Conservation (phyloP, 2,113 vertebrate genomes). For the Gracilinanus agilis region DNA sequence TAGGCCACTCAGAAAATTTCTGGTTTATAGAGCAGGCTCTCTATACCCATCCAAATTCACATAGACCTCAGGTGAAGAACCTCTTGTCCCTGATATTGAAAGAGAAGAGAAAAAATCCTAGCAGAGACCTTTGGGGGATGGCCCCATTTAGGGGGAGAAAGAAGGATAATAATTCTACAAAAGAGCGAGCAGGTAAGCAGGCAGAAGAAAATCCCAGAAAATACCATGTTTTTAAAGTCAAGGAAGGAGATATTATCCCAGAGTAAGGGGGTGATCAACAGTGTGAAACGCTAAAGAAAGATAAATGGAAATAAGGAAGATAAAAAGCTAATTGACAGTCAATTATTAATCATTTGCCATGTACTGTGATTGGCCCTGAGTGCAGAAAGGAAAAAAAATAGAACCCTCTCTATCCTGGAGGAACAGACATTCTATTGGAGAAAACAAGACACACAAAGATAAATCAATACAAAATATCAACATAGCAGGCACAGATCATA, state of each 20-base stretch:
- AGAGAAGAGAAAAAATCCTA: background rate
- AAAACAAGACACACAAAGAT: background rate
- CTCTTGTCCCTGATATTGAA: background rate
- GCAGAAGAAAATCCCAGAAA: background rate
- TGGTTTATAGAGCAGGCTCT: no score
- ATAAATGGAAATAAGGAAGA: background rate
- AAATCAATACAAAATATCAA: background rate
- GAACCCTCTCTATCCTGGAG: background rate
- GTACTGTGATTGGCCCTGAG: background rate
- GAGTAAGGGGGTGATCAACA: background rate
- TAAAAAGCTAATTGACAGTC: background rate
- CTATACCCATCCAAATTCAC: no score
- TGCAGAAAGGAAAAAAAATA: background rate
- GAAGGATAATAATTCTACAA: background rate
- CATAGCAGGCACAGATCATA: background rate
- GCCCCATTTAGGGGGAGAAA: background rate
- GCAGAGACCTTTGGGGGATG: background rate
- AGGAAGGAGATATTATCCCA: background rate
- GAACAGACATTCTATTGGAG: background rate
- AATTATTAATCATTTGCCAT: background rate
- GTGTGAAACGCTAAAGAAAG: background rate
- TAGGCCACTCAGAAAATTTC: no score
- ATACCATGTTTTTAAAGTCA: background rate
- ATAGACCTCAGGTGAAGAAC: background rate
- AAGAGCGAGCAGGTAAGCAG: background rate